Evolutionary conservation across 2,113 vertebrate genomes (phyloP).

Genomic region (Albula glossodonta): DNA sequence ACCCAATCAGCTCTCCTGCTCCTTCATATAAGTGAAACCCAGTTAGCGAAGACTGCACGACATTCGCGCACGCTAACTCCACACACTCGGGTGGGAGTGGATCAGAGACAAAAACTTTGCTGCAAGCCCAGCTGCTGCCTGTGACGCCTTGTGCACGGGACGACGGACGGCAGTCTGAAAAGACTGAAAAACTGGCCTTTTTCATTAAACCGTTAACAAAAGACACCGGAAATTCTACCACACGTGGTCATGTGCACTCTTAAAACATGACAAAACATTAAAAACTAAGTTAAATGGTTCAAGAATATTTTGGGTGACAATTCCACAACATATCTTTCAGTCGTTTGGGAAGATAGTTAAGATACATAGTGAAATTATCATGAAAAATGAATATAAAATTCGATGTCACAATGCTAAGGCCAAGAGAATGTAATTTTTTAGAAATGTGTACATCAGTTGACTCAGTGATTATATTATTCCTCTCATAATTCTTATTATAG

Average conservation of each 20-base stretch:
- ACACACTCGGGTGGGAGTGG: conserved; percentile 47
- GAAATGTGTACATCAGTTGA: neutral
- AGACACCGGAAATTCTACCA: neutral
- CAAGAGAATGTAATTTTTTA: neutral
- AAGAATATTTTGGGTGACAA: no score
- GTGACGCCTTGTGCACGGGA: no score
- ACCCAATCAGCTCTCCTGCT: conserved; percentile 89
- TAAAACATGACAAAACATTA: no score
- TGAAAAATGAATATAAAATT: neutral
- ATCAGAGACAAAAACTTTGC: conserved; percentile 45
- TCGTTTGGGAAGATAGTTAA: no score
- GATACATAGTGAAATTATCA: neutral
- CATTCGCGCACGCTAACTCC: conserved; percentile 68
- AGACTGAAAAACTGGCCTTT: neutral
- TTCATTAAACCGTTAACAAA: neutral
- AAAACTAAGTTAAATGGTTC: no score
- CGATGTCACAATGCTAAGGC: neutral
- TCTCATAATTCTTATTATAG: conserved; percentile 37
- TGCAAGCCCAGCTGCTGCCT: neutral
- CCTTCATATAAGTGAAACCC: conserved; percentile 95
- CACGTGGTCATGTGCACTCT: neutral
- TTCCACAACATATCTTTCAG: no score
- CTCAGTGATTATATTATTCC: conserved; percentile 10
- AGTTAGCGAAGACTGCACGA: conserved; percentile 85
- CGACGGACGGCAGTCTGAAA: no score